Conservation (phyloP, 2,113 vertebrate genomes). For the Sylvilagus bachmani region DNA sequence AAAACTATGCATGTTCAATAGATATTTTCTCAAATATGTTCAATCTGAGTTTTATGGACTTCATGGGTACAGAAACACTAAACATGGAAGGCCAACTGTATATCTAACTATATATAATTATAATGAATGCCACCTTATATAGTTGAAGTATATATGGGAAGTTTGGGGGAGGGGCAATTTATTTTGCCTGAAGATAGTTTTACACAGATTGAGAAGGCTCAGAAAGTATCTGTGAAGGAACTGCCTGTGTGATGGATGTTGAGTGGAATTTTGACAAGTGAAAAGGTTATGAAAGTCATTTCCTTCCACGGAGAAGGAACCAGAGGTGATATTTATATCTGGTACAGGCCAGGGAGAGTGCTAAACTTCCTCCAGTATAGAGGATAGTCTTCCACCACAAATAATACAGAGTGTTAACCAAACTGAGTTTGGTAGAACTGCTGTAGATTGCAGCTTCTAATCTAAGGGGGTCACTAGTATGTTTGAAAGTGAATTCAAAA, state of each 20-base stretch:
- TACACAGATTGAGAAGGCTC: neutral
- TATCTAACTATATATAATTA: neutral
- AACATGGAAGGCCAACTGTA: neutral
- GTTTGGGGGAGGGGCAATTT: neutral
- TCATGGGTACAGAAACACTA: neutral
- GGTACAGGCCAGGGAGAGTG: neutral
- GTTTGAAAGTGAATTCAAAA: neutral
- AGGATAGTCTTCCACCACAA: neutral
- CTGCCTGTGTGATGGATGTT: neutral
- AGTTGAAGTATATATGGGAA: neutral
- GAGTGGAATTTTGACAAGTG: constrained; percentile 12
- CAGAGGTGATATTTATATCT: neutral
- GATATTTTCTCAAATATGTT: neutral
- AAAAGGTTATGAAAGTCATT: neutral
- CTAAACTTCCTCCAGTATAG: neutral
- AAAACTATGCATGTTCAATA: neutral
- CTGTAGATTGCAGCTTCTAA: neutral
- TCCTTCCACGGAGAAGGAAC: neutral
- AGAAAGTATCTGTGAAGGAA: neutral
- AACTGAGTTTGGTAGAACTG: neutral
- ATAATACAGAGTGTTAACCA: constrained; percentile 24
- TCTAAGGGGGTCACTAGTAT: neutral
- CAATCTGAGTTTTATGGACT: neutral
- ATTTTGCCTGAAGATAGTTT: constrained; percentile 2
- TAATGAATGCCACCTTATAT: neutral